Evolutionary conservation across 2,888 invertebrate species (phyloP), one percentile per base, ranked within the genome.

Genomic region (Brachyptera risi): DNA sequence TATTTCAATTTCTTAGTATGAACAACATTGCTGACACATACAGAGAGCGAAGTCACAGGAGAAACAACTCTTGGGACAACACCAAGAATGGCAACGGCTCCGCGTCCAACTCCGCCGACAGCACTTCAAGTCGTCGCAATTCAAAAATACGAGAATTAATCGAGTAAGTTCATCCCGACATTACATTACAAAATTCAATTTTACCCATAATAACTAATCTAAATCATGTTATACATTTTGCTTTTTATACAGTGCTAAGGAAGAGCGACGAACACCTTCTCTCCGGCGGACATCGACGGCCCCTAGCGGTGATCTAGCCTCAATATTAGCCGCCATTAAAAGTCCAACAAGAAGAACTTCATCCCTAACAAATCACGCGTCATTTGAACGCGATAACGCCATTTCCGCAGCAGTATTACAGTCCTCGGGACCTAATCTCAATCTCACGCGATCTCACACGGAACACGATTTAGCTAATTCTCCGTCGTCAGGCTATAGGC

Each of bases 31-130:
- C 70, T 4, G 74, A 74, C 54, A 67, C 72, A 0, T 74, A 73
- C 63, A 70, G 68, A 51, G 74, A 74, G 61, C 72, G 70, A 56
- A 74, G 71, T 60, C 72, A 70, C 57, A 72, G 71, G 56, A 68
- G 74, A 21, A 69, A 74, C 65, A 73, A 73, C 63, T 74, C 74
- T 9, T 74, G 74, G 74, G 74, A 74, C 63, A 73, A 73, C 61
- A 69, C 68, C 44, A 72, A 71, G 24, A 31, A 37, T 3, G 47
- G 56, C 13, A 13, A n/a, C 17, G 70, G 68, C 2, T 66, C 68
- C 5, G 63, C 65, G 3, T 51, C 57, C 21, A 35, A 24, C 47
- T 47, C 59, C 7, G 64, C 47, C 5, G 58, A 50, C 23, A 40
- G 56, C 40, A 50, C 37, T 15, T 58, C 64, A 17, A 56, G 60